Conservation (phyloP, 2,888 invertebrate species). For the Drosophila nigricruria region DNA sequence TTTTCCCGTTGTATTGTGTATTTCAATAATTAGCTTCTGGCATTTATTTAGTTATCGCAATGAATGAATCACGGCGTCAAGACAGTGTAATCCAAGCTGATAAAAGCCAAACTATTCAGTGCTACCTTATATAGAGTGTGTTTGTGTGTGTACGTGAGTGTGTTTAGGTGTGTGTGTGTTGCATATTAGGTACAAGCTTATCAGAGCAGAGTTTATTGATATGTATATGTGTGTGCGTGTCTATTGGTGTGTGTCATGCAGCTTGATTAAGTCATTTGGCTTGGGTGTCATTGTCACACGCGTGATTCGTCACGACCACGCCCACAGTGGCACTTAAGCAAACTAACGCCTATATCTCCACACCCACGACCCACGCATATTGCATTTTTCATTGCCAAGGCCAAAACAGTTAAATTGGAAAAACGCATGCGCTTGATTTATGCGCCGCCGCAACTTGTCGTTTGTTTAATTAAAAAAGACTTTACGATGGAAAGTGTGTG, state of each 20-base stretch:
- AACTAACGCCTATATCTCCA: not conserved
- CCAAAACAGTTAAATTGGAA: conserved; percentile 48
- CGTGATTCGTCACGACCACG: conserved; percentile 37
- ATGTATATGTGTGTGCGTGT: not conserved
- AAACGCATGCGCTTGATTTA: conserved; percentile 51
- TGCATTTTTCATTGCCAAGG: conserved; percentile 52
- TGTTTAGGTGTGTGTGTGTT: not conserved
- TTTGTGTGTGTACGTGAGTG: not conserved
- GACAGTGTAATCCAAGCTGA: conserved; percentile 34
- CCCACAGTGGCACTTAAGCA: conserved; percentile 1
- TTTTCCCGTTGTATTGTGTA: conserved; percentile 2
- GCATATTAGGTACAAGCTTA: conserved; percentile 21
- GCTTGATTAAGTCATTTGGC: conserved; percentile 59
- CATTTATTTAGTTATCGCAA: conserved; percentile 12
- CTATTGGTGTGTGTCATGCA: conserved; percentile 31
- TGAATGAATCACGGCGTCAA: conserved; percentile 43
- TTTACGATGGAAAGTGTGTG: conserved; percentile 66
- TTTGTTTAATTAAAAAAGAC: conserved; percentile 50
- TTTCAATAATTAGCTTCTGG: conserved; percentile 12
- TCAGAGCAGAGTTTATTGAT: conserved; percentile 16
- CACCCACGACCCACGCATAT: not conserved
- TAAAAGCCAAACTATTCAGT: conserved; percentile 18
- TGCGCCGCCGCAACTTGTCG: conserved; percentile 21
- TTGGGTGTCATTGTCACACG: conserved; percentile 37
- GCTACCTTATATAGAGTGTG: conserved; percentile 8